A percentile compares a stretch with the other conserved stretches of the same genome.
These are phyloP conservation scores for Acanthopagrus latus DNA, from an alignment of 2,797 vertebrate genomes.

Conservation along the genomic window DNA sequence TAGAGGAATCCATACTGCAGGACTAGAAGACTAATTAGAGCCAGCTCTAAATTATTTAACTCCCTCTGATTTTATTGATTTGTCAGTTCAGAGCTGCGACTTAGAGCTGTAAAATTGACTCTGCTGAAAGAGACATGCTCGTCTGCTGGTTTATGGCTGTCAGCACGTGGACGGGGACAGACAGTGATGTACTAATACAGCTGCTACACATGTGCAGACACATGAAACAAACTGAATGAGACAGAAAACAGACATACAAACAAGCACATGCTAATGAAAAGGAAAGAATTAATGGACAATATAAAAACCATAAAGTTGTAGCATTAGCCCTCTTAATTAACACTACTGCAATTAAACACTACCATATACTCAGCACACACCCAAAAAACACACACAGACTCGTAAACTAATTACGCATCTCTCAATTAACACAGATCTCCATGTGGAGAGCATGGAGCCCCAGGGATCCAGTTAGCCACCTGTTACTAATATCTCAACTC, in stretches of 20 bases:
- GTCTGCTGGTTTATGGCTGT: slow-evolving; percentile 83
- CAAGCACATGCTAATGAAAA: slow-evolving; percentile 48
- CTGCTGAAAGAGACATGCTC: slow-evolving; percentile 88
- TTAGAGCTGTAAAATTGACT: slow-evolving; percentile 98
- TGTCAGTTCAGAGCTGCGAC: slow-evolving; percentile 94
- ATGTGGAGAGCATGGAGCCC: slow-evolving; percentile 70
- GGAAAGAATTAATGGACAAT: slow-evolving; percentile 32
- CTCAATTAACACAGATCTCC: slow-evolving; percentile 76
- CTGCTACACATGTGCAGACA: slow-evolving; percentile 30
- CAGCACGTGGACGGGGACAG: slow-evolving; percentile 63
- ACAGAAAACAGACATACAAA: background rate
- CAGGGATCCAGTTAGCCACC: slow-evolving; percentile 78
- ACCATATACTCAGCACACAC: slow-evolving; percentile 41
- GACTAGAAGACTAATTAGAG: slow-evolving; percentile 99
- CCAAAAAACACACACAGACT: slow-evolving; percentile 36
- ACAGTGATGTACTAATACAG: slow-evolving; percentile 67
- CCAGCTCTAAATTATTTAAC: slow-evolving; percentile 99
- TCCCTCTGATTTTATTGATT: slow-evolving; percentile 99
- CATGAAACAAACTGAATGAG: slow-evolving; percentile 1
- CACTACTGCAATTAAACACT: slow-evolving; percentile 71
- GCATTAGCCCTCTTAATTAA: slow-evolving; percentile 75
- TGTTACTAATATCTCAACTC: slow-evolving; percentile 79
- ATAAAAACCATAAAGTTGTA: slow-evolving; percentile 55
- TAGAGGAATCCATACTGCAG: slow-evolving; percentile 96
- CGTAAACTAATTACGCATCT: slow-evolving; percentile 73